A percentile compares a stretch with the other conserved stretches of the same genome.
These are phyloP conservation scores for Microctonus brassicae DNA, from an alignment of 2,888 invertebrate species.

Conservation along the genomic window DNA sequence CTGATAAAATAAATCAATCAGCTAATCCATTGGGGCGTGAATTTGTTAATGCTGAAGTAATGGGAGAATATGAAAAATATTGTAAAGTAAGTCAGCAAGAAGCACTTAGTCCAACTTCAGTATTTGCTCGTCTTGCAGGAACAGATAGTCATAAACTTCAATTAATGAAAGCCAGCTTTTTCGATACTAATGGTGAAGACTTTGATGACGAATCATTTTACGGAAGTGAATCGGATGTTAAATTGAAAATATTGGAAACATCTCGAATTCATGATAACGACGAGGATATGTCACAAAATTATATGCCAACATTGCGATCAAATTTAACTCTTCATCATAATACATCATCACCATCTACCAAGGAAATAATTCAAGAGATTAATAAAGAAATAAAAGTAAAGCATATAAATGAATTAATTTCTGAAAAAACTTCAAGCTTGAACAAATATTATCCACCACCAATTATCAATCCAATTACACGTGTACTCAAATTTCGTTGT, in stretches of 20 bases:
- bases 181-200: conserved; percentile 67
- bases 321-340: conserved; percentile 41
- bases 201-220: conserved; percentile 41
- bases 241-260: not conserved
- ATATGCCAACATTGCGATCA: conserved; percentile 42
- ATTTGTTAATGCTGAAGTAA: not conserved
- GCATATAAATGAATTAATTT: conserved; percentile 39
- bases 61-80: conserved; percentile 17
- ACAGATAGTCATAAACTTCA: conserved; percentile 80
- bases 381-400: conserved; percentile 30
- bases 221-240: not conserved
- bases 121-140: conserved; percentile 75
- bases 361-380: conserved; percentile 6
- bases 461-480: conserved; percentile 69
- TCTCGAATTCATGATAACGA: conserved; percentile 9
- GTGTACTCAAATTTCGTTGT: conserved; percentile 67
- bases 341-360: not conserved
- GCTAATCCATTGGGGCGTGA: not conserved
- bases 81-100: conserved; percentile 35
- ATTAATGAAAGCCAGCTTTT: conserved; percentile 87
- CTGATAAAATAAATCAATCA: not conserved
- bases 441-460: conserved; percentile 52
- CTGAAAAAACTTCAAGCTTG: conserved; percentile 41
- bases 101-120: conserved; percentile 74
- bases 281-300: conserved; percentile 17